Percentiles rank a stretch among this genome's conserved stretches.
Evolutionary conservation across 2,797 vertebrate genomes (phyloP).

Genomic region (Poecile montanus): DNA sequence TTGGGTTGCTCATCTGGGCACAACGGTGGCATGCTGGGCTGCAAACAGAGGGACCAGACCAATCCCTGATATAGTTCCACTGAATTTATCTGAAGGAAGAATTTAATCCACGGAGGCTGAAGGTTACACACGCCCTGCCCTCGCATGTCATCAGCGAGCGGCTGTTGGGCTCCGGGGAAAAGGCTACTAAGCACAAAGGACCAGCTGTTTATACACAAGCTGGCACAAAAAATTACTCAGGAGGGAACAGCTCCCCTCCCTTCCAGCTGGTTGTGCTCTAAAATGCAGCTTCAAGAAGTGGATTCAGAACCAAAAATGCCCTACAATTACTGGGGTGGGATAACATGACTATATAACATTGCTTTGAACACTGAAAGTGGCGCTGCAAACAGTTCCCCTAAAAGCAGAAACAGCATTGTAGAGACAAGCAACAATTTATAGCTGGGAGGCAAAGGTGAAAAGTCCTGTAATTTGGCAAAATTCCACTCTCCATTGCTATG

Average conservation of each 20-base stretch:
- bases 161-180: neutral
- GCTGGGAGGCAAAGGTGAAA: neutral
- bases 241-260: neutral
- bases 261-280: conserved; percentile 44
- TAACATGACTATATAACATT: neutral
- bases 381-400: neutral
- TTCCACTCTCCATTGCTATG: neutral
- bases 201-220: conserved; percentile 26
- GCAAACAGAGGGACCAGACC: neutral
- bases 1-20: neutral
- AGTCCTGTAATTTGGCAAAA: neutral
- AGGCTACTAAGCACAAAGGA: neutral
- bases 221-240: conserved; percentile 29
- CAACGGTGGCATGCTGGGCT: neutral
- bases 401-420: neutral
- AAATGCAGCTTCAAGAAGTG: neutral
- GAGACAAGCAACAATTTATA: neutral
- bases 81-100: neutral
- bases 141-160: accelerated
- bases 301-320: neutral
- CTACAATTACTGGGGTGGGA: neutral
- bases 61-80: neutral
- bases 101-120: neutral
- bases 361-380: neutral
- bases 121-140: neutral